Conservation (phyloP, 1,140 invertebrate genomes). For the Caenorhabditis elegans region WBcel235 BX284602.5:9186501-9187000, state of each 20-base stretch:
- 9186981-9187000: background rate
- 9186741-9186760: too few species aligned
- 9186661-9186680: too few species aligned
- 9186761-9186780: too few species aligned
- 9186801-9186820: background rate
- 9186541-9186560: background rate
- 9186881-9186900: background rate
- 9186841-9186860: background rate
- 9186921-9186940: conserved; percentile 3
- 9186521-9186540: background rate
- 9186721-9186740: too few species aligned
- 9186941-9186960: background rate
- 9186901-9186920: background rate
- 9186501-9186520: background rate
- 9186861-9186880: background rate
- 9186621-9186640: too few species aligned
- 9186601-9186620: too few species aligned
- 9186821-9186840: background rate
- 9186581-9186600: background rate
- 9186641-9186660: too few species aligned
- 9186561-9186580: background rate
- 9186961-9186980: background rate
- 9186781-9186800: too few species aligned
- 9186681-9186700: too few species aligned
- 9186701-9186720: background rate